These are phyloP conservation scores for Mesocricetus auratus DNA, from an alignment of 2,113 vertebrate species.

Conservation along the genomic window DNA sequence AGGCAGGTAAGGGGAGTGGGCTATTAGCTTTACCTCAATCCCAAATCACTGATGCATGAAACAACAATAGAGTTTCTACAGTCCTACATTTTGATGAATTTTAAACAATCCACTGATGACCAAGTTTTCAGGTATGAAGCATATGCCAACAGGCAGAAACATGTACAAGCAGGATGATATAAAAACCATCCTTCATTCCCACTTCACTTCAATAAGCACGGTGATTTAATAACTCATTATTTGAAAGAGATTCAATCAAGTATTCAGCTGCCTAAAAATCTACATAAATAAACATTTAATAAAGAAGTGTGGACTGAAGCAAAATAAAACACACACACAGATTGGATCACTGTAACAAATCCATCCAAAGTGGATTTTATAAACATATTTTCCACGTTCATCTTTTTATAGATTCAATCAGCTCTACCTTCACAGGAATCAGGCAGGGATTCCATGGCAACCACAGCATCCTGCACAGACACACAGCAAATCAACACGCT, in stretches of 20 bases:
- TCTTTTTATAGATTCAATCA: conserved; percentile 76
- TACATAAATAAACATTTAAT: conserved; percentile 52
- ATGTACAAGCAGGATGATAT: neutral
- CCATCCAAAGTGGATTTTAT: conserved; percentile 62
- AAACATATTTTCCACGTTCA: conserved; percentile 69
- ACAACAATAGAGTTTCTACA: conserved; percentile 41
- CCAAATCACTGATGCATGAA: neutral
- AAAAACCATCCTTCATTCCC: conserved; percentile 10
- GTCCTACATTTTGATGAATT: neutral
- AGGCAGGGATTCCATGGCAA: conserved; percentile 83
- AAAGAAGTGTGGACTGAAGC: conserved; percentile 36
- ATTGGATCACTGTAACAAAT: conserved; percentile 36
- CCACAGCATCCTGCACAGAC: conserved; percentile 71
- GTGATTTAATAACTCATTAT: conserved; percentile 48
- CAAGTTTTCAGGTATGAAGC: neutral
- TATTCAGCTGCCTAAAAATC: conserved; percentile 11
- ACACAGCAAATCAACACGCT: conserved; percentile 74
- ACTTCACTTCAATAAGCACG: neutral
- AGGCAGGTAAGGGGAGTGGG: neutral
- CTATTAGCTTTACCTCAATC: neutral
- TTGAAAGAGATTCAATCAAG: conserved; percentile 11
- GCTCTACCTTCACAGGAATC: conserved; percentile 71
- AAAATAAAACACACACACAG: conserved; percentile 38
- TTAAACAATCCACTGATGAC: neutral
- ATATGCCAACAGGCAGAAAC: neutral